Conservation (phyloP, 2,797 vertebrate genomes). For the Pangasius djambal region DNA sequence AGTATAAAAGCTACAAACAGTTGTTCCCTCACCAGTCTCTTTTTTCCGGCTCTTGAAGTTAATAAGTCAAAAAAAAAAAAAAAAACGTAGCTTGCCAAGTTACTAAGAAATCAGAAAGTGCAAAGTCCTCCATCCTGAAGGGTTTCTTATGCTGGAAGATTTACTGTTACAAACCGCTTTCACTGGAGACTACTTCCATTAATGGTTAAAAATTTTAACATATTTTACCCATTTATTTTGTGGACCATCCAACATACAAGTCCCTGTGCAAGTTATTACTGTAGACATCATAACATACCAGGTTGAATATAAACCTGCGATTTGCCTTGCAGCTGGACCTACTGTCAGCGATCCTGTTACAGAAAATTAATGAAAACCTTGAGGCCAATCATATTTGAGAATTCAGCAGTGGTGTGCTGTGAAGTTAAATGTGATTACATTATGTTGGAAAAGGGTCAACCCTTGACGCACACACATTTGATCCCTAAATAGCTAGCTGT, state of each 20-base stretch:
- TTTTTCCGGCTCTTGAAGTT: neutral
- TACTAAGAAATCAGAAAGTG: neutral
- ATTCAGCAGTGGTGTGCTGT: neutral
- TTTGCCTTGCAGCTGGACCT: neutral
- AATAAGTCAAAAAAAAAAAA: neutral
- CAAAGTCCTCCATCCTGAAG: neutral
- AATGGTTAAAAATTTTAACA: neutral
- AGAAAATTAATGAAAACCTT: neutral
- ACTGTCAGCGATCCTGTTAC: neutral
- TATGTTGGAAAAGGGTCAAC: constrained; percentile 21
- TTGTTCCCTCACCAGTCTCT: neutral
- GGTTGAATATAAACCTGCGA: neutral
- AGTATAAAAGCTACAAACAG: neutral
- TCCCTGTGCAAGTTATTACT: neutral
- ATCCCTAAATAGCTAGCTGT: constrained; percentile 14
- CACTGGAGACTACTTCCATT: neutral
- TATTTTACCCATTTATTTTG: neutral
- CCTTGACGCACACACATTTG: constrained; percentile 1
- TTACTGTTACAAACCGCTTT: neutral
- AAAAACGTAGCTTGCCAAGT: neutral
- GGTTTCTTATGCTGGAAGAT: neutral
- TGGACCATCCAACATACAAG: neutral
- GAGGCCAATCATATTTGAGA: neutral
- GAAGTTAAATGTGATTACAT: neutral
- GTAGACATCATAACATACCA: neutral